These are phyloP conservation scores for Kryptolebias ocellatus DNA, from an alignment of 2,797 vertebrate species.

Conservation along the genomic window DNA sequence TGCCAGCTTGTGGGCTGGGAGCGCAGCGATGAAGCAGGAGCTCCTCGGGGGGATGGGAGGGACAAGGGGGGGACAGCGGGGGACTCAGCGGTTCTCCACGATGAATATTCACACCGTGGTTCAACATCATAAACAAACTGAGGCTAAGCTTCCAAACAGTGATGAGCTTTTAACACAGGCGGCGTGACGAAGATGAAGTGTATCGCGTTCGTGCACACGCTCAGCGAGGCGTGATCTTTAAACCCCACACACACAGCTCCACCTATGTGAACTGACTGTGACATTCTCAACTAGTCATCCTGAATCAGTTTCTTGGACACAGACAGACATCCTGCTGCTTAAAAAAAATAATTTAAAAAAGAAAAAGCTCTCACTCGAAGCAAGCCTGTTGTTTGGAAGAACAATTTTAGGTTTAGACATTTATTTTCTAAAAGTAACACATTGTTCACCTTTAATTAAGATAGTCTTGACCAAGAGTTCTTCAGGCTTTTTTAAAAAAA, in stretches of 20 bases:
- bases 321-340: constrained; percentile 55
- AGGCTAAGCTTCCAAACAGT: constrained; percentile 59
- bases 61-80: constrained; percentile 10
- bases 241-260: constrained; percentile 16
- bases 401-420: background rate
- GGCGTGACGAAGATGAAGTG: constrained; percentile 50
- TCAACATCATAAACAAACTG: constrained; percentile 67
- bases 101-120: constrained; percentile 74
- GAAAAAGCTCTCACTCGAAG: background rate
- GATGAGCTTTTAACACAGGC: constrained; percentile 50
- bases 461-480: too few relatives aligned
- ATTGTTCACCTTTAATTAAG: too few relatives aligned
- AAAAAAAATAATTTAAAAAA: background rate
- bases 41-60: constrained; percentile 30
- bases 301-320: constrained; percentile 65
- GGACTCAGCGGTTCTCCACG: constrained; percentile 38
- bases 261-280: constrained; percentile 54
- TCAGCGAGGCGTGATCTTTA: constrained; percentile 30
- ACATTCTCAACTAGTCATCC: constrained; percentile 72
- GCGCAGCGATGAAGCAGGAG: constrained; percentile 65
- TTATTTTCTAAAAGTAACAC: too few relatives aligned
- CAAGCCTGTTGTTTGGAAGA: constrained; percentile 37
- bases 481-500: too few relatives aligned
- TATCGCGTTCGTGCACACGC: constrained; percentile 21
- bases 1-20: constrained; percentile 33